Evolutionary conservation across 2,113 vertebrate species (phyloP).

Genomic region (Urocolius indicus): DNA sequence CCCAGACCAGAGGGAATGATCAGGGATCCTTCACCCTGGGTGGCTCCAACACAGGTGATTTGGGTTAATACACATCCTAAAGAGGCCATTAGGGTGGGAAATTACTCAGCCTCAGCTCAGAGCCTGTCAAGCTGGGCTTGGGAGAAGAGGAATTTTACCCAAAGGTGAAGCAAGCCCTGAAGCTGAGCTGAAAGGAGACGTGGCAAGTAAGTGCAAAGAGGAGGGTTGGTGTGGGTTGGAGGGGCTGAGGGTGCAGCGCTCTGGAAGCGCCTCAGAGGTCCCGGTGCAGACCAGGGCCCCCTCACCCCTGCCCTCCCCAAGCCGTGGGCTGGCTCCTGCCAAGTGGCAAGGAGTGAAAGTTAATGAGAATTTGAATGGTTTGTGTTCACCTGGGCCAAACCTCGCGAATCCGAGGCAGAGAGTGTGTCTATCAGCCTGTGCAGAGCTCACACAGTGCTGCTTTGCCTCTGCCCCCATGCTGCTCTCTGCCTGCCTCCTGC

Average conservation of each 20-base stretch:
- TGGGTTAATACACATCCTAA: not conserved
- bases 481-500: not conserved
- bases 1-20: constrained; percentile 9
- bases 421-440: not conserved
- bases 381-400: not conserved
- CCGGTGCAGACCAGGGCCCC: not conserved
- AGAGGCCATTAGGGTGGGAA: not conserved
- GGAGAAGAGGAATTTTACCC: not conserved
- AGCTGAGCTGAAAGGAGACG: not conserved
- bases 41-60: constrained; percentile 7
- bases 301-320: not conserved
- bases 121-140: not conserved
- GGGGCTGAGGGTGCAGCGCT: too few species aligned
- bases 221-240: not conserved
- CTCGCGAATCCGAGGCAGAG: not conserved
- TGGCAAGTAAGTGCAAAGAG: not conserved
- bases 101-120: not conserved
- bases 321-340: not conserved
- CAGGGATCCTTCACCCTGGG: not conserved
- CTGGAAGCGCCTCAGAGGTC: fast-evolving
- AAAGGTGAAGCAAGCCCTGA: not conserved
- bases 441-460: not conserved
- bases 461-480: not conserved
- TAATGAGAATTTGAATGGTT: not conserved
- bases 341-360: not conserved